These are phyloP conservation scores for Abrostola tripartita DNA, from an alignment of 2,888 invertebrate species.

Conservation along the genomic window DNA sequence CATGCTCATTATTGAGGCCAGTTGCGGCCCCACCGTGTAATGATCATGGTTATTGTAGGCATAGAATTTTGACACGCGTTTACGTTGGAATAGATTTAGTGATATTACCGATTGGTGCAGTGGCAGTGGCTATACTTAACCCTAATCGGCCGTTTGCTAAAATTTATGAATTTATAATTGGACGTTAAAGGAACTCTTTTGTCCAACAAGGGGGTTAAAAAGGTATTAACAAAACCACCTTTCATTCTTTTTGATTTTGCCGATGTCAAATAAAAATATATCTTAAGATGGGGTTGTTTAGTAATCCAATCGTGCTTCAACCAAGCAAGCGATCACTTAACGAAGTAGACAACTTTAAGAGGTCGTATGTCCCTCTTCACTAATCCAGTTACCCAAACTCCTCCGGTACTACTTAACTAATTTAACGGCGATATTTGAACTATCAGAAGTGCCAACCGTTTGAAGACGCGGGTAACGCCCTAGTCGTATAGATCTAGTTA, in stretches of 20 bases:
- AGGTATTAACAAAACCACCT: too few relatives aligned
- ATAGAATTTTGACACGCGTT: not conserved
- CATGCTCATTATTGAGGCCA: constrained; percentile 1
- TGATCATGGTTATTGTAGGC: not conserved
- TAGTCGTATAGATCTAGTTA: too few relatives aligned
- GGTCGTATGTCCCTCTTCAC: constrained; percentile 14
- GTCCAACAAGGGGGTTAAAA: too few relatives aligned
- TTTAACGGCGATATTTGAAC: constrained; percentile 8
- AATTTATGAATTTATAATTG: too few relatives aligned
- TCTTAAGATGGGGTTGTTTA: not conserved
- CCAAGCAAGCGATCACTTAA: constrained; percentile 16
- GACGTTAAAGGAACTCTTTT: too few relatives aligned
- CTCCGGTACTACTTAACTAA: constrained; percentile 13
- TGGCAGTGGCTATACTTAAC: too few relatives aligned
- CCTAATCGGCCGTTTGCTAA: too few relatives aligned
- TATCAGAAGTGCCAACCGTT: not conserved
- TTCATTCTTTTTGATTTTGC: too few relatives aligned
- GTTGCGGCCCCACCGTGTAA: constrained; percentile 11
- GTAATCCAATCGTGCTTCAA: not conserved
- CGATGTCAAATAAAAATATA: too few relatives aligned
- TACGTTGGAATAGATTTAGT: not conserved
- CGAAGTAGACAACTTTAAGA: constrained; percentile 12
- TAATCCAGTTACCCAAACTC: constrained; percentile 31
- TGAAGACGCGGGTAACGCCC: not conserved
- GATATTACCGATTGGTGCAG: too few relatives aligned